Evolutionary conservation across 2,888 invertebrate species (phyloP).

Genomic region (Ochropleura plecta): DNA sequence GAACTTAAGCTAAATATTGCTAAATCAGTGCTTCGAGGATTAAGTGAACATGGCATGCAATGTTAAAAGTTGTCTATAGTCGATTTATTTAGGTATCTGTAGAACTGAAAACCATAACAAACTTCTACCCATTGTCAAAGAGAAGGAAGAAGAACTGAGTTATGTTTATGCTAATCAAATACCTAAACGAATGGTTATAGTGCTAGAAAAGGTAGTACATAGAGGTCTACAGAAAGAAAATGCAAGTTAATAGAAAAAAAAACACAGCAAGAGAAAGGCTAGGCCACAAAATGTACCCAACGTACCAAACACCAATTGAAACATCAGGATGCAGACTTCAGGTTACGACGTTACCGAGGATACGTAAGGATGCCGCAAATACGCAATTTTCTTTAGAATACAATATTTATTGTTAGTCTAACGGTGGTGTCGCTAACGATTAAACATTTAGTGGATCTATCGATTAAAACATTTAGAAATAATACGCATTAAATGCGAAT

Average conservation of each 20-base stretch:
- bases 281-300: conserved; percentile 88
- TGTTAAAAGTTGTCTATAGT: not conserved
- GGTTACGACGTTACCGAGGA: conserved; percentile 42
- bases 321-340: conserved; percentile 69
- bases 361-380: conserved; percentile 54
- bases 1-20: conserved; percentile 22
- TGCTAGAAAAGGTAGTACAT: conserved; percentile 10
- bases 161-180: conserved; percentile 8
- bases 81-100: conserved; percentile 39
- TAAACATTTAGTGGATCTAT: conserved; percentile 58
- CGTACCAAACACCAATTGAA: conserved; percentile 79
- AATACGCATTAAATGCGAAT: conserved; percentile 53
- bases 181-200: conserved; percentile 19
- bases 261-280: conserved; percentile 31
- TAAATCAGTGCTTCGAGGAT: conserved; percentile 13
- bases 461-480: conserved; percentile 42
- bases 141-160: not conserved
- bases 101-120: conserved; percentile 2
- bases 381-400: conserved; percentile 63
- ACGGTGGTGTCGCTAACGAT: conserved; percentile 50
- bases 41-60: conserved; percentile 23
- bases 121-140: conserved; percentile 5
- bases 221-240: conserved; percentile 43
- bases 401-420: conserved; percentile 65
- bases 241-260: conserved; percentile 43